A percentile compares a stretch with the other conserved stretches of the same genome.
These are phyloP conservation scores for Cremastinae sp. DNA, from an alignment of 2,888 invertebrate genomes.

Conservation along the genomic window DNA sequence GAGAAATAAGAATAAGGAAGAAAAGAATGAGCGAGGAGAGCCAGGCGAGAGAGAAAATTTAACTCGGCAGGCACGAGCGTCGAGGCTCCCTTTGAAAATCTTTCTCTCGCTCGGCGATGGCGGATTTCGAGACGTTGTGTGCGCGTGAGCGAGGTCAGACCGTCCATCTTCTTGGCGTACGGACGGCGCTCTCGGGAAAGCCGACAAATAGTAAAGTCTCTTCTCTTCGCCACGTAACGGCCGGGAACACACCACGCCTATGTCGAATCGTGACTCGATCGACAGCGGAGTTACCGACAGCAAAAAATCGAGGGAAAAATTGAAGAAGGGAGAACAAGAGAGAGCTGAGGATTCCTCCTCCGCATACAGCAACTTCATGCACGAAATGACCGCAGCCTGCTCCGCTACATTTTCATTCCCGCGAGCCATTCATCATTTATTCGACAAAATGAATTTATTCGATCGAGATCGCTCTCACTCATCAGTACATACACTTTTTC, in stretches of 20 bases:
- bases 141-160: slow-evolving; percentile 67
- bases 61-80: neutral
- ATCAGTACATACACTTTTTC: no score
- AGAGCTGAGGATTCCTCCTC: neutral
- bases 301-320: slow-evolving; percentile 13
- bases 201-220: slow-evolving; percentile 50
- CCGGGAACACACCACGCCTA: slow-evolving; percentile 72
- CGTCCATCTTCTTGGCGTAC: slow-evolving; percentile 71
- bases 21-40: slow-evolving; percentile 51
- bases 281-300: slow-evolving; percentile 62
- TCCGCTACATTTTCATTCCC: slow-evolving; percentile 28
- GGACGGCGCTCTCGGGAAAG: slow-evolving; percentile 49
- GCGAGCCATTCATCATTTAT: slow-evolving; percentile 25
- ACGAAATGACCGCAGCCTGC: slow-evolving; percentile 41
- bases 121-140: slow-evolving; percentile 22
- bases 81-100: neutral
- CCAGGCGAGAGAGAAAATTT: slow-evolving; percentile 50
- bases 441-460: slow-evolving; percentile 35
- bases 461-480: slow-evolving; percentile 2
- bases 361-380: slow-evolving; percentile 31
- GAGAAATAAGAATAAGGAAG: slow-evolving; percentile 27
- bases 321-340: slow-evolving; percentile 16
- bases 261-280: slow-evolving; percentile 75
- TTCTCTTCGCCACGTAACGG: slow-evolving; percentile 26
- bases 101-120: slow-evolving; percentile 43